A percentile compares a stretch with the other conserved stretches of the same genome.
These are phyloP conservation scores for Trachurus trachurus DNA, from an alignment of 2,797 vertebrate species.

Conservation along the genomic window DNA sequence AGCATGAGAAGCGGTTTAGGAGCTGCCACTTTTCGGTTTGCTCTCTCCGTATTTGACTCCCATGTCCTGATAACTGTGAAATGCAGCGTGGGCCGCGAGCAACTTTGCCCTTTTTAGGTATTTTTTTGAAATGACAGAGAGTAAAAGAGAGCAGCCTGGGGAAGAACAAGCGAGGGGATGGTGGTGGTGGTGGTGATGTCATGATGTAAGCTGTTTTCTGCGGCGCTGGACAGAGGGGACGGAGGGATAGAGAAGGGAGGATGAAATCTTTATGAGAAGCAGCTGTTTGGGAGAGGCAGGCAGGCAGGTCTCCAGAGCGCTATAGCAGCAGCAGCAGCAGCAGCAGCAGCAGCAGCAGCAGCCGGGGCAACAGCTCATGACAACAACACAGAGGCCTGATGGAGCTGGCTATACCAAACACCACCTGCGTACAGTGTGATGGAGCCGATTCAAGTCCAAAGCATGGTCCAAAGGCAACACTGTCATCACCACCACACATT, in stretches of 20 bases:
- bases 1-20: conserved; percentile 15
- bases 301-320: conserved; percentile 52
- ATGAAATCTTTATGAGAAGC: conserved; percentile 85
- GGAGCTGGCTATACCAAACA: conserved; percentile 28
- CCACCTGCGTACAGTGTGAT: conserved; percentile 34
- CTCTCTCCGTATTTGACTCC: conserved; percentile 30
- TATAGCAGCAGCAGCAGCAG: conserved; percentile 34
- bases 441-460: conserved; percentile 6
- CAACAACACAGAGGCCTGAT: conserved; percentile 53
- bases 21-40: conserved; percentile 25
- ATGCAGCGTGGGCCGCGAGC: conserved; percentile 20
- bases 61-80: conserved; percentile 39
- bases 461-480: conserved; percentile 9
- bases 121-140: conserved; percentile 70
- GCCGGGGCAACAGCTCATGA: conserved; percentile 53
- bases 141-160: conserved; percentile 43
- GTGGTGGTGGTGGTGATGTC: conserved; percentile 82
- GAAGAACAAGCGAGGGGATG: conserved; percentile 56
- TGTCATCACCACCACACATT: conserved; percentile 5
- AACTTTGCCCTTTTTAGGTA: conserved; percentile 77
- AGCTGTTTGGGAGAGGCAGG: conserved; percentile 82
- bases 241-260: conserved; percentile 61
- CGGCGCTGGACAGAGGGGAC: conserved; percentile 2
- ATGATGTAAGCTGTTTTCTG: conserved; percentile 58
- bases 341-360: conserved; percentile 40